phyloP scores from a whole-genome alignment of 2,113 vertebrate species.

The Pterocles burchelli region DNA sequence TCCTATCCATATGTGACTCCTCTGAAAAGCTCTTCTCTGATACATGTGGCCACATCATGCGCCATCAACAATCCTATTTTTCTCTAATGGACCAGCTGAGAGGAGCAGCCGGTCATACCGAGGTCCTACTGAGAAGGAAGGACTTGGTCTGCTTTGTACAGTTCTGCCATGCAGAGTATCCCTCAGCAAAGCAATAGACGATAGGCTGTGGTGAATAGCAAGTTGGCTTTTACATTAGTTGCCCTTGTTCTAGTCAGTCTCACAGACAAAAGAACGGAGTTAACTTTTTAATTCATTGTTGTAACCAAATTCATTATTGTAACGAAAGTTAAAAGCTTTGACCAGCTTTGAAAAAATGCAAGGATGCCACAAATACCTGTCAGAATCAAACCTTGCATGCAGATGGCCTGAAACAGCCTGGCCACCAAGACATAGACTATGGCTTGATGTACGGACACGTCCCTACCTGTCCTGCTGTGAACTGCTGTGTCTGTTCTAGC shows the following conservation, averaged over 20 bases:
- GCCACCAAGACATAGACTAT: background rate
- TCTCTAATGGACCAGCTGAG: background rate
- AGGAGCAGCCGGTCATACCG: background rate
- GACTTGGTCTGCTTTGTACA: background rate
- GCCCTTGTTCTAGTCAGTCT: background rate
- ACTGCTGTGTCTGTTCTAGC: background rate
- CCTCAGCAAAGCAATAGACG: conserved; percentile 12
- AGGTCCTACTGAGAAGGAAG: background rate
- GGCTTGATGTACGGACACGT: accelerated
- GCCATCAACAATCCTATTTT: background rate
- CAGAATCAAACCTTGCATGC: background rate
- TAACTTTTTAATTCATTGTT: background rate
- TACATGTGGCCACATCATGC: background rate
- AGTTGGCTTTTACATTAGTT: conserved; percentile 32
- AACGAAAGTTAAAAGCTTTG: background rate
- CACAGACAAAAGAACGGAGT: background rate
- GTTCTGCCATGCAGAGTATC: background rate
- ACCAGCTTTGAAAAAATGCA: background rate
- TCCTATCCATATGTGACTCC: background rate
- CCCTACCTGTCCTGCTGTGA: background rate
- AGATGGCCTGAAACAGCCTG: background rate
- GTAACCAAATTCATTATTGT: background rate
- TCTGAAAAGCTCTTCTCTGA: background rate
- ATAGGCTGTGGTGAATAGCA: conserved; percentile 62
- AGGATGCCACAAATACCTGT: background rate